A percentile compares a stretch with the other conserved stretches of the same genome.
These are phyloP conservation scores for Myrmecobius fasciatus DNA, from an alignment of 2,113 vertebrate species.

Conservation along the genomic window DNA sequence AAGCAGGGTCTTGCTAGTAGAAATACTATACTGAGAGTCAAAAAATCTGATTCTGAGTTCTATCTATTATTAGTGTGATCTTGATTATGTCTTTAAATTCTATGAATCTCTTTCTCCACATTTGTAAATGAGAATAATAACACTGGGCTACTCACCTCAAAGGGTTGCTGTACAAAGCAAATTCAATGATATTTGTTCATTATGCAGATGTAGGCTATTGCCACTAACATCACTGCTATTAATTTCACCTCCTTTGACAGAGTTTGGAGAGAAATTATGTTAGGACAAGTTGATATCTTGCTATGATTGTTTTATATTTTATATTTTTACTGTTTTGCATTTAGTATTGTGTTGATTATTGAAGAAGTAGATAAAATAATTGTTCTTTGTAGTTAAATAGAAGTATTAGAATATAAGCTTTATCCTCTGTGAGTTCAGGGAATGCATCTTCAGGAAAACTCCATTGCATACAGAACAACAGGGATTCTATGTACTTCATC, in stretches of 20 bases:
- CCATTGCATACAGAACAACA: not conserved
- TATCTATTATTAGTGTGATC: not conserved
- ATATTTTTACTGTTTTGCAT: not conserved
- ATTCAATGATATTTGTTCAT: not conserved
- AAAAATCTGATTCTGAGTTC: not conserved
- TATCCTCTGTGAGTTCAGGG: not conserved
- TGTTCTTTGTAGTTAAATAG: not conserved
- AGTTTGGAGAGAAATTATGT: not conserved
- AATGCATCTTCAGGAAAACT: not conserved
- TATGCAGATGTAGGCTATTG: not conserved
- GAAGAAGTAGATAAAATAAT: not conserved
- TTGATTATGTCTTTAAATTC: conserved; percentile 16
- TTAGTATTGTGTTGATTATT: not conserved
- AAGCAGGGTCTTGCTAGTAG: not conserved
- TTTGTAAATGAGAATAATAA: not conserved
- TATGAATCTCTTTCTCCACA: conserved; percentile 7
- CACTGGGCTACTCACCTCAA: not conserved
- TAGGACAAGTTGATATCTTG: not conserved
- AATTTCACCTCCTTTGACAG: not conserved
- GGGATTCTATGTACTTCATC: not conserved
- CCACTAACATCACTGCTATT: not conserved
- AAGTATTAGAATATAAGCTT: not conserved
- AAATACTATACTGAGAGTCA: not conserved
- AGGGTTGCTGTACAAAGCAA: not conserved
- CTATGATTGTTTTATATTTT: not conserved